phyloP scores from a whole-genome alignment of 1,140 invertebrate genomes.

The Psilanteris sp. region DNA sequence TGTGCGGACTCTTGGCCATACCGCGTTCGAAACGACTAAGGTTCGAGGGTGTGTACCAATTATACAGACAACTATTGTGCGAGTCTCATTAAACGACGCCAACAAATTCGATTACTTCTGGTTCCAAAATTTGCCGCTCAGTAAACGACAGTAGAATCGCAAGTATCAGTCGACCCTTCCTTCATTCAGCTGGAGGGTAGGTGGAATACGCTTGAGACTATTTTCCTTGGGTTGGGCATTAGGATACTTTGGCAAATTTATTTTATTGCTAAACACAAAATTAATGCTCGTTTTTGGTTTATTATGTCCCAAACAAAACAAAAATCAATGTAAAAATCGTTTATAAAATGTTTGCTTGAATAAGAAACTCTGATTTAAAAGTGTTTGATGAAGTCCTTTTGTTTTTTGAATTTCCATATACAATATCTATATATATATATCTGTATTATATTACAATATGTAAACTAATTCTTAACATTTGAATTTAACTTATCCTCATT shows the following conservation, averaged over 20 bases:
- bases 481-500: too few relatives aligned
- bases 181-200: constrained; percentile 57
- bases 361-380: too few relatives aligned
- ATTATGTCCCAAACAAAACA: constrained; percentile 56
- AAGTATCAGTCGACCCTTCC: constrained; percentile 64
- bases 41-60: constrained; percentile 77
- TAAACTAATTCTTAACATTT: too few relatives aligned
- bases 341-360: too few relatives aligned
- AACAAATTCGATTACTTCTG: constrained; percentile 80
- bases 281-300: constrained; percentile 78
- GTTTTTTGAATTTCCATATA: too few relatives aligned
- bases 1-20: constrained; percentile 59
- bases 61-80: constrained; percentile 78
- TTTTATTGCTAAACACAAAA: constrained; percentile 79
- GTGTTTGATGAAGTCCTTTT: too few relatives aligned
- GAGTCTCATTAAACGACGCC: constrained; percentile 79
- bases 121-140: constrained; percentile 75
- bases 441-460: too few relatives aligned
- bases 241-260: constrained; percentile 74
- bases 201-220: constrained; percentile 71
- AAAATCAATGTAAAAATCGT: too few relatives aligned
- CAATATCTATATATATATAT: too few relatives aligned
- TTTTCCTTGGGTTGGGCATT: constrained; percentile 73
- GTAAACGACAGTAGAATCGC: constrained; percentile 70
- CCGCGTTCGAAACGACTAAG: constrained; percentile 42